Conservation (phyloP, 2,113 vertebrate species). For the Columba janthina region DNA sequence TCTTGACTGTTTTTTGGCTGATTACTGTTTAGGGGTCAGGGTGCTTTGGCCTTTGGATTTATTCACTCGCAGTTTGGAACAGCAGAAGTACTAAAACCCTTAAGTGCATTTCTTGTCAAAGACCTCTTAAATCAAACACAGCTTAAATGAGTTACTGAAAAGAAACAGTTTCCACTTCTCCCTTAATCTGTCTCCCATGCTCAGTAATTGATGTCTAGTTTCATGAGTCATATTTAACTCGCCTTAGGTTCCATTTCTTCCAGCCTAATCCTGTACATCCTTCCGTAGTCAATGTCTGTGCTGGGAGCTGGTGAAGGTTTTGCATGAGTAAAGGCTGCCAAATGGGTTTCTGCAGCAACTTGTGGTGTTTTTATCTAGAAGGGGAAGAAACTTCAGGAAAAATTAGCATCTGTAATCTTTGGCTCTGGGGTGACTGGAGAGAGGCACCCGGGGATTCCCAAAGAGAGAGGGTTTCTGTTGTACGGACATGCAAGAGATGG, state of each 20-base stretch:
- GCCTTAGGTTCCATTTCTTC: slow-evolving; percentile 29
- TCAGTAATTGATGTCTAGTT: slow-evolving; percentile 56
- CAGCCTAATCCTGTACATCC: slow-evolving; percentile 50
- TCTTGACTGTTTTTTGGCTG: neutral
- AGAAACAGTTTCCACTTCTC: slow-evolving; percentile 52
- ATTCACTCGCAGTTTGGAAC: slow-evolving; percentile 13
- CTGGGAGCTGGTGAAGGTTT: neutral
- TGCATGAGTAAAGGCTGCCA: neutral
- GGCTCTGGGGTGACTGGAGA: neutral
- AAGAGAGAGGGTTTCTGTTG: neutral
- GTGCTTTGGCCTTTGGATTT: slow-evolving; percentile 39
- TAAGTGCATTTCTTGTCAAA: slow-evolving; percentile 46
- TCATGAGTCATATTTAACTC: slow-evolving; percentile 33
- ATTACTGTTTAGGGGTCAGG: slow-evolving; percentile 2
- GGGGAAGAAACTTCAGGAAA: neutral
- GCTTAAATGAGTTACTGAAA: slow-evolving; percentile 31
- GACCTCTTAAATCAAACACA: slow-evolving; percentile 55
- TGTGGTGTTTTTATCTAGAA: neutral
- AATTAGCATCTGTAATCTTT: neutral
- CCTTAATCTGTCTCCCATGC: slow-evolving; percentile 34
- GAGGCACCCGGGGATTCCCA: neutral
- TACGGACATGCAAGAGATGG: neutral
- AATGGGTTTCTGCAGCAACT: slow-evolving; percentile 14
- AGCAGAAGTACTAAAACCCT: slow-evolving; percentile 8
- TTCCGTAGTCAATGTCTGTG: neutral